Conservation (phyloP, 2,113 vertebrate genomes). For the Corapipo altera region DNA sequence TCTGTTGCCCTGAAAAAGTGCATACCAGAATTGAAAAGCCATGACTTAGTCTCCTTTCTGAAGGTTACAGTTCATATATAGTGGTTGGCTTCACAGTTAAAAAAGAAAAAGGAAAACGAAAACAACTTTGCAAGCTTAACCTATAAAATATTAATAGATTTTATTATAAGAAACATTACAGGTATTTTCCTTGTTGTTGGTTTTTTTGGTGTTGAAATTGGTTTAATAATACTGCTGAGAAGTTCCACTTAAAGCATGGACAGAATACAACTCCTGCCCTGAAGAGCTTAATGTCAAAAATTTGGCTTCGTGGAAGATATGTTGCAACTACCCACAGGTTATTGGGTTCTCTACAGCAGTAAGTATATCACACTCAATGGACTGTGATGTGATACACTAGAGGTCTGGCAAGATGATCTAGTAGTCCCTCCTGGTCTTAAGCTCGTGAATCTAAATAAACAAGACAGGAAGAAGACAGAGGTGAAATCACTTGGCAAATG, state of each 20-base stretch:
- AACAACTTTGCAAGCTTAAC: neutral
- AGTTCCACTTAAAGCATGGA: neutral
- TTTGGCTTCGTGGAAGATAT: neutral
- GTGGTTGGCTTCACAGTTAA: neutral
- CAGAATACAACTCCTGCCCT: neutral
- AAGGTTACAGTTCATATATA: neutral
- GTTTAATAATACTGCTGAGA: neutral
- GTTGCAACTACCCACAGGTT: slow-evolving; percentile 21
- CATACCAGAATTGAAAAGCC: neutral
- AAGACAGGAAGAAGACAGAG: slow-evolving; percentile 3
- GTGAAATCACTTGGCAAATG: neutral
- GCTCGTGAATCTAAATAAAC: slow-evolving; percentile 45
- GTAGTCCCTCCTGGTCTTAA: neutral
- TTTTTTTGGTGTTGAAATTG: neutral
- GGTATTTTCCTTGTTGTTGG: neutral
- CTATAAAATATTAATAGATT: neutral
- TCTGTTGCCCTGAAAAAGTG: neutral
- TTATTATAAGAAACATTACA: neutral
- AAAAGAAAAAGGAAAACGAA: neutral
- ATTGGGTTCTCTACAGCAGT: neutral
- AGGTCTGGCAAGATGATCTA: slow-evolving; percentile 7
- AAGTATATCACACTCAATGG: slow-evolving; percentile 8
- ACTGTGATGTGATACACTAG: neutral
- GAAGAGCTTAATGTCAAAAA: slow-evolving; percentile 10
- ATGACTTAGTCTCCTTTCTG: neutral